phyloP scores from a whole-genome alignment of 2,888 invertebrate genomes.

The Mactromeris polynyma region DNA sequence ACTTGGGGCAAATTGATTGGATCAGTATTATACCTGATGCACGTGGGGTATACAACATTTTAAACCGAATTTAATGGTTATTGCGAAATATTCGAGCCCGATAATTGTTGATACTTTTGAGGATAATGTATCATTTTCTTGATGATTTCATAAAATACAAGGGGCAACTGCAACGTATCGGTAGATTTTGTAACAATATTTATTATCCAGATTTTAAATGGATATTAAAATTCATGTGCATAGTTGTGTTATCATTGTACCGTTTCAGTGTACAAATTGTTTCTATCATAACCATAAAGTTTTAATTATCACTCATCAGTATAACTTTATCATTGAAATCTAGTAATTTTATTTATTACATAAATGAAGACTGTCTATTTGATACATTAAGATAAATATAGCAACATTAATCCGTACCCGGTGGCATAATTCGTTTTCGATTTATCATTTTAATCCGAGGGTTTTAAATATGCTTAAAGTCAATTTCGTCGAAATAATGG shows the following conservation, averaged over 20 bases:
- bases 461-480: neutral
- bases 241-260: neutral
- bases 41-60: constrained; percentile 20
- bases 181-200: neutral
- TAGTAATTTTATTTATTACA: constrained; percentile 3
- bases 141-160: neutral
- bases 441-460: neutral
- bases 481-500: too few species aligned
- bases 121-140: neutral
- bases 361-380: neutral
- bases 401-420: neutral
- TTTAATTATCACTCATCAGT: neutral
- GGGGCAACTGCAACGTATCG: neutral
- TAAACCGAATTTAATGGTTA: constrained; percentile 19
- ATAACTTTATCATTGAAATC: neutral
- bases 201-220: neutral
- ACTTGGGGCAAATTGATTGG: neutral
- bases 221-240: neutral
- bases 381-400: constrained; percentile 4
- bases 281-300: neutral
- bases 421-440: neutral
- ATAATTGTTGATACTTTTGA: neutral
- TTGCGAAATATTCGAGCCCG: neutral
- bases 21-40: neutral
- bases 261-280: neutral